Percentiles rank a stretch among this genome's conserved stretches.
phyloP scores from a whole-genome alignment of 2,888 invertebrate species.

The Sarcophaga caerulescens region DNA sequence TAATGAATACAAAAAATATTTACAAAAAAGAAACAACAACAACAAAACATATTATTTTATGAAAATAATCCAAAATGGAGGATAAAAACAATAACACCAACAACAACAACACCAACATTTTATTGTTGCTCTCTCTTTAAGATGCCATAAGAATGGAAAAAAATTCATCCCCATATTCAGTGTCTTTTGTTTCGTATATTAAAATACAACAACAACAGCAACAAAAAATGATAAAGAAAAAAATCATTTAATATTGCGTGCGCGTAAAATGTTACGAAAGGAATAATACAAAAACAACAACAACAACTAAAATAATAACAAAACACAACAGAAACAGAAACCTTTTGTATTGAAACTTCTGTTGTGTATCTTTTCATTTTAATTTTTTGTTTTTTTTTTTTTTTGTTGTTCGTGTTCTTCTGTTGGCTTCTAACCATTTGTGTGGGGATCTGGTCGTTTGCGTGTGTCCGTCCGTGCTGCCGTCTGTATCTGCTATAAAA shows the following conservation, averaged over 20 bases:
- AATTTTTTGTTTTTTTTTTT: background rate
- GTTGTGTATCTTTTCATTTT: background rate
- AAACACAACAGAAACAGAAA: constrained; percentile 36
- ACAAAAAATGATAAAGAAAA: constrained; percentile 6
- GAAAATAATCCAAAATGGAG: constrained; percentile 59
- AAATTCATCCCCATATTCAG: constrained; percentile 23
- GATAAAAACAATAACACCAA: constrained; percentile 43
- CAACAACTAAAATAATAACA: background rate
- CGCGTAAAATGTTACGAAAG: constrained; percentile 54
- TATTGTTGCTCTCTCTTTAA: constrained; percentile 32
- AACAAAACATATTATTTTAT: constrained; percentile 8
- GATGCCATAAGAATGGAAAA: constrained; percentile 30
- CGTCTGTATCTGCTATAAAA: constrained; percentile 37
- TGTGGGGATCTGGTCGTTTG: constrained; percentile 27
- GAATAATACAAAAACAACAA: constrained; percentile 56
- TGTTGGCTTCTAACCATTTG: constrained; percentile 55
- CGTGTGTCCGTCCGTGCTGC: background rate
- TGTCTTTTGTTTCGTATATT: background rate
- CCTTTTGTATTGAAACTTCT: constrained; percentile 41
- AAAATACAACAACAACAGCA: background rate
- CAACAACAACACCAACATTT: background rate
- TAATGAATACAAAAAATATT: too few relatives aligned
- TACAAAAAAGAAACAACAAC: background rate
- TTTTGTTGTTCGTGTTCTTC: constrained; percentile 23
- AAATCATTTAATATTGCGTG: constrained; percentile 63